Evolutionary conservation across 2,888 invertebrate genomes (phyloP).

Genomic region (Leistus spinibarbis): DNA sequence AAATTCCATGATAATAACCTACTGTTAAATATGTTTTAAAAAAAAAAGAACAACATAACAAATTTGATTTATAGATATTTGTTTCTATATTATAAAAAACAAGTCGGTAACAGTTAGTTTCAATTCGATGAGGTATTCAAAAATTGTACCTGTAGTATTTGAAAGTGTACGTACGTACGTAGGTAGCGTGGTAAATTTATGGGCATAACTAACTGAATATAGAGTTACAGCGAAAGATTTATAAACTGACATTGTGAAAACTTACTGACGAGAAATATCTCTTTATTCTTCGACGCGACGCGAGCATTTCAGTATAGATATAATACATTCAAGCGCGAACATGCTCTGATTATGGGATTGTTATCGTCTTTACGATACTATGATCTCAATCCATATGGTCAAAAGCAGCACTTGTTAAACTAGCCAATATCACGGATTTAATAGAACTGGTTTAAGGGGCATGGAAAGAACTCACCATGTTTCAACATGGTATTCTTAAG

Average conservation of each 20-base stretch:
- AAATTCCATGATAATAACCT: too few species aligned
- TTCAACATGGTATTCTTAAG: too few species aligned
- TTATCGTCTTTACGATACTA: not conserved
- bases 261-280: not conserved
- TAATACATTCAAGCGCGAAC: not conserved
- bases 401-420: not conserved
- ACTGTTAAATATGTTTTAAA: too few species aligned
- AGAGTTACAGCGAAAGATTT: not conserved
- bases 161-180: not conserved
- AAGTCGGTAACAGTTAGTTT: not conserved
- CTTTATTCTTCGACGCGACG: not conserved
- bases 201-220: not conserved
- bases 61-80: not conserved
- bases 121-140: not conserved
- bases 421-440: not conserved
- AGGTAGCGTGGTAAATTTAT: not conserved
- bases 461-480: too few species aligned
- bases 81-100: not conserved
- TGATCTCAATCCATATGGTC: constrained; percentile 30
- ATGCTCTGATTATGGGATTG: not conserved
- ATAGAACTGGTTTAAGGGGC: constrained; percentile 1
- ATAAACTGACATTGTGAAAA: not conserved
- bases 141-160: not conserved
- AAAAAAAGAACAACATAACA: too few species aligned
- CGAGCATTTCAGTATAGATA: too few species aligned